Evolutionary conservation across 1,140 invertebrate genomes (phyloP).

Genomic region (Oryzaephilus surinamensis): DNA sequence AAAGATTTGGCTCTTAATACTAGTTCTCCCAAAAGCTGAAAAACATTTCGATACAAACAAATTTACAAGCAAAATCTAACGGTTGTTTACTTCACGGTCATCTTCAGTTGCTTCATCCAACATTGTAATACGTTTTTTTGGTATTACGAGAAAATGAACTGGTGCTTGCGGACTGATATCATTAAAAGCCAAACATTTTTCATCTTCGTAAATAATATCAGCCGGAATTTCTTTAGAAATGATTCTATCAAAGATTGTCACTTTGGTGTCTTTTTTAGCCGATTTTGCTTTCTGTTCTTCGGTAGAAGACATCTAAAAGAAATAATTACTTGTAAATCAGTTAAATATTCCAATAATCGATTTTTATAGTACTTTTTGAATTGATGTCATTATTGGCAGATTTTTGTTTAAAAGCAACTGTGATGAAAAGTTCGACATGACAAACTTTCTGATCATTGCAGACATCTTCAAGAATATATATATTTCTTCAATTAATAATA

Average conservation of each 20-base stretch:
- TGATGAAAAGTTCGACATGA: too few relatives aligned
- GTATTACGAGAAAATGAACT: conserved; percentile 84
- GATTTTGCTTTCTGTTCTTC: conserved; percentile 43
- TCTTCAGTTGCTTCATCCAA: conserved; percentile 26
- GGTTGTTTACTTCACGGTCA: conserved; percentile 35
- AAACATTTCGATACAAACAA: conserved; percentile 2
- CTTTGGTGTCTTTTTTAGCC: conserved; percentile 24
- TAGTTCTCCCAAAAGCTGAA: conserved; percentile 51
- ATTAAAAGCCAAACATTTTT: conserved; percentile 66
- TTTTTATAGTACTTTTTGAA: too few relatives aligned
- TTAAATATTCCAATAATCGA: too few relatives aligned
- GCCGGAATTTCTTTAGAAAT: conserved; percentile 65
- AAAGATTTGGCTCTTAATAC: conserved; percentile 49
- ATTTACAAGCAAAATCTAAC: conserved; percentile 2
- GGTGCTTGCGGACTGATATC: conserved; percentile 72
- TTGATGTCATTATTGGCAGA: too few relatives aligned
- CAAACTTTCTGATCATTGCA: too few relatives aligned
- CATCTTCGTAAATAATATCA: conserved; percentile 72
- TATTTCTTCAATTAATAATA: too few relatives aligned
- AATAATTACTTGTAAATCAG: too few relatives aligned
- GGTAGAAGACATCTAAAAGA: too few relatives aligned
- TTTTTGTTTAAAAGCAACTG: too few relatives aligned
- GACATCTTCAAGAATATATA: too few relatives aligned
- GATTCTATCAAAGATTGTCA: conserved; percentile 74
- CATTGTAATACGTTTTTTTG: conserved; percentile 42